Base-by-base conservation (phyloP, 2,797 vertebrate genomes). In the Sandelia bainsii region DNA sequence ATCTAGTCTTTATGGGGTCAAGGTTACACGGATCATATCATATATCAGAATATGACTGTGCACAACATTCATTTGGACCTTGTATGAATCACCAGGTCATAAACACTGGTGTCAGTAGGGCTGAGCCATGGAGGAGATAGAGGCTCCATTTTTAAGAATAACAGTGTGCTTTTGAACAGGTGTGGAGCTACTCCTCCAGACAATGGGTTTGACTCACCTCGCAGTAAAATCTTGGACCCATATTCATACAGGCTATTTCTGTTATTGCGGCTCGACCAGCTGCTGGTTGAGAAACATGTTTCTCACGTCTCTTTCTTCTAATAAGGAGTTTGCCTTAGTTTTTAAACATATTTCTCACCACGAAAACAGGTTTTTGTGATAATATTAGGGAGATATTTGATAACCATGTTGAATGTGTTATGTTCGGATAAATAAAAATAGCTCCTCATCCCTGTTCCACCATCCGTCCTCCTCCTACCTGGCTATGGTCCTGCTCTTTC, bases 131-230 rank as follows among this genome's bases (percentile, higher is more conserved):
- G 54, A 62, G 52, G 72, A 39, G 74, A 39, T 39, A 0, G n/a
- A 19, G 72, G 65, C 72, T 87, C 85, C 93, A 93, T 93, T 92
- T 93, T 89, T 92, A 91, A 88, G 79, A 83, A 82, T 83, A 89
- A 93, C 87, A 90, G 52, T 39, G 17, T 60, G 80, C 66, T 80
- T 80, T 69, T 67, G 83, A 94, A 92, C 93, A 94, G 93, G 92
- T 94, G 94, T 89, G 75, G 63, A 82, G 72, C 62, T 44, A 20
- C 83, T 87, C 72, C 79, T 87, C 70, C 79, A 91, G 77, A 94
- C 92, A 92, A 91, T 81, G 82, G 80, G 72, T 75, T 87, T 86
- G 92, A 87, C 91, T 85, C 81, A 80, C 81, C 83, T 91, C 77
- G 11, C 32, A 27, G 29, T 69, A 68, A 93, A 94, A 93, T 87